Evolutionary conservation across 2,113 vertebrate species (phyloP), one percentile per base, ranked within the genome.

Genomic region (Oncorhynchus gorbuscha): DNA sequence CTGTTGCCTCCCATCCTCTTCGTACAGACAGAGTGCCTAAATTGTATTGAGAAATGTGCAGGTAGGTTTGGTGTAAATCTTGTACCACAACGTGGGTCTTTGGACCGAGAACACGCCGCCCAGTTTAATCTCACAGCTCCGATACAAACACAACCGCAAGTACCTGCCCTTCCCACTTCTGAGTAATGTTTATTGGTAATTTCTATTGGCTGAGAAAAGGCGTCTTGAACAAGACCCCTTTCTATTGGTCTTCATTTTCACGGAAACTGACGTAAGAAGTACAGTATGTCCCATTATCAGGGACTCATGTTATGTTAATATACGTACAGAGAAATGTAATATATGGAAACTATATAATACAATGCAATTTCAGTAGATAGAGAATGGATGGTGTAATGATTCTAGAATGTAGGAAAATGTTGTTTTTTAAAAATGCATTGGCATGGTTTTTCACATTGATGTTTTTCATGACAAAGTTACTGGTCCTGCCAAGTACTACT

Each of bases 1-100:
- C 82, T 68, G 87, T 90, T 93, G 35, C 90, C 92, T 35, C 91
- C 92, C 93, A 93, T 93, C 65, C 67, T 11, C 51, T 2, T 28
- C 49, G 32, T 69, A 2, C n/a, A 35, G 71, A 22, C 26, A 14
- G 51, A 18, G 55, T 55, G 9, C 11, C 24, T 39, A 20, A 71
- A 49, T 71, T 24, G 30, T 11, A 45, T 8, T 45, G 6, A 3
- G 64, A 66, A 66, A 66, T 30, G 3, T 66, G 39, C 13, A 26
- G 45, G 11, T 55, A 16, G 3, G 22, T 28, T 32, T 68, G 13
- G 0, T 51, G 13, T 26, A 14, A 28, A 55, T 71, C 12, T 24
- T 51, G 7, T 5, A 2, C 45, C 67, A 76, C 79, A 59, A 24
- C 51, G 70, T 79, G 78, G 28, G 13, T 28, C 11, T 1, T 55